These are phyloP conservation scores for Lomographa bimaculata DNA, from an alignment of 2,888 invertebrate genomes.

Conservation along the genomic window DNA sequence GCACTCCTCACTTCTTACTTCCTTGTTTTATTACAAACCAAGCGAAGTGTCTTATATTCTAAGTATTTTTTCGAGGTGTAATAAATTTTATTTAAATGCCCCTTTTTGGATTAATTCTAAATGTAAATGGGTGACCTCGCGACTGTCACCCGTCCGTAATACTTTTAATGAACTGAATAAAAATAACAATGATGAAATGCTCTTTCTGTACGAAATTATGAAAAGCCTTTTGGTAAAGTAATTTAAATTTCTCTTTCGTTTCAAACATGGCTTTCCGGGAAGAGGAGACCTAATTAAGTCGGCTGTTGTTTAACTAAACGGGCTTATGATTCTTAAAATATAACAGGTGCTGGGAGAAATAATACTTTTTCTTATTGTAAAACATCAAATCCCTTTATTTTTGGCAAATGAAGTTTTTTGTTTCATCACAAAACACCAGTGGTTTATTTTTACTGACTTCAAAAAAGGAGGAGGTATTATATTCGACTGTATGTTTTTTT, in stretches of 20 bases:
- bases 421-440: no score
- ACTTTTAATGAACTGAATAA: conserved; percentile 50
- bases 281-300: conserved; percentile 16
- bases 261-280: conserved; percentile 9
- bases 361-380: no score
- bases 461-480: no score
- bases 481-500: no score
- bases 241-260: conserved; percentile 21
- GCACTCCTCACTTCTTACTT: conserved; percentile 58
- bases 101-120: conserved; percentile 58
- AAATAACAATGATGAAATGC: conserved; percentile 42
- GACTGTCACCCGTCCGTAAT: conserved; percentile 50
- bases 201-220: conserved; percentile 20
- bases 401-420: no score
- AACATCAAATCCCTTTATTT: no score
- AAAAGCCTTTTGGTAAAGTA: conserved; percentile 20
- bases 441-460: no score
- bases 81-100: conserved; percentile 66
- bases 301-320: conserved; percentile 11
- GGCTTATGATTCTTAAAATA: conserved; percentile 7
- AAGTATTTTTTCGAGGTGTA: conserved; percentile 61
- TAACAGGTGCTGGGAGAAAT: no score
- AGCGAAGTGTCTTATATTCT: conserved; percentile 61
- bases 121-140: conserved; percentile 58
- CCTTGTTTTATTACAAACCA: conserved; percentile 62